These are phyloP conservation scores for Syrphus vitripennis DNA, from an alignment of 2,888 invertebrate species.

Conservation along the genomic window DNA sequence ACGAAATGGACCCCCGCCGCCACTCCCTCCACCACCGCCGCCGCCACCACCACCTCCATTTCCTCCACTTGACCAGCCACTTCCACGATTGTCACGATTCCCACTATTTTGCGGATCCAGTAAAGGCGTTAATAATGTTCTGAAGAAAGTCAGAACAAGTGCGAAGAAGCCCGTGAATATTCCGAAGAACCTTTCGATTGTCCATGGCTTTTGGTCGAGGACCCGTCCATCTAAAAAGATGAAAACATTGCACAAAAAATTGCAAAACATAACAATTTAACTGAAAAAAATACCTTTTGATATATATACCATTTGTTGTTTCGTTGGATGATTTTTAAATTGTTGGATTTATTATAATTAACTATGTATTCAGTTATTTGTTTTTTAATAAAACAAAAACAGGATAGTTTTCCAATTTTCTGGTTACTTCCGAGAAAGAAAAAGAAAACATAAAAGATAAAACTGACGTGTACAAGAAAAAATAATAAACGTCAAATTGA, in stretches of 20 bases:
- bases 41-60: slow-evolving; percentile 32
- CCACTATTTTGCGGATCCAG: slow-evolving; percentile 33
- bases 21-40: slow-evolving; percentile 22
- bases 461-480: slow-evolving; percentile 24
- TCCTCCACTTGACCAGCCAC: slow-evolving; percentile 16
- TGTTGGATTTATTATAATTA: not conserved
- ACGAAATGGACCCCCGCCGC: slow-evolving; percentile 31
- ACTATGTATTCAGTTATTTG: not conserved
- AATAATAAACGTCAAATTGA: slow-evolving; percentile 4
- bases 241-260: not conserved
- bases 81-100: slow-evolving; percentile 19
- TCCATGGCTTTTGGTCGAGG: slow-evolving; percentile 42
- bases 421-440: not conserved
- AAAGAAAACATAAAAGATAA: not conserved
- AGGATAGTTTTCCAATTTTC: not conserved
- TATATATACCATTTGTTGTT: slow-evolving; percentile 44
- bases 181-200: slow-evolving; percentile 46
- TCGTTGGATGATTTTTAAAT: not conserved
- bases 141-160: slow-evolving; percentile 43
- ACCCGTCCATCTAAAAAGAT: slow-evolving; percentile 36
- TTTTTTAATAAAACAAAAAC: not conserved
- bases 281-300: slow-evolving; percentile 41
- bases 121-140: slow-evolving; percentile 44
- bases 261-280: not conserved
- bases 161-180: slow-evolving; percentile 52